Percentiles rank a stretch among this genome's conserved stretches.
Evolutionary conservation across 2,113 vertebrate genomes (phyloP).

Genomic region (Anseranas semipalmata): DNA sequence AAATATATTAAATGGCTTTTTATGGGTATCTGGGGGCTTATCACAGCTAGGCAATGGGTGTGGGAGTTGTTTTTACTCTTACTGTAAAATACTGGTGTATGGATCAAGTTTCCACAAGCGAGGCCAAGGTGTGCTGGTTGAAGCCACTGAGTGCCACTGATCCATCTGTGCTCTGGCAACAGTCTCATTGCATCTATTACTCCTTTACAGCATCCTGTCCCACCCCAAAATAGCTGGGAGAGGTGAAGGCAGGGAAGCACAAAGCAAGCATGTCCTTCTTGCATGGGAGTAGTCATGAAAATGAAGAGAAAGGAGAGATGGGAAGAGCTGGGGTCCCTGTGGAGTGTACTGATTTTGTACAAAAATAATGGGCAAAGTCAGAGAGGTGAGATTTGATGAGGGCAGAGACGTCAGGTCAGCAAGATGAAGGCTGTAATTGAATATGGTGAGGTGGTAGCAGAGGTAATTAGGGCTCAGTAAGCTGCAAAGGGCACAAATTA

Average conservation of each 20-base stretch:
- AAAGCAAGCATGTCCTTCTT: neutral
- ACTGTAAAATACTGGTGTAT: neutral
- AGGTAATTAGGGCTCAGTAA: constrained; percentile 67
- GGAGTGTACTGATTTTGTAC: neutral
- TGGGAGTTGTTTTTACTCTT: neutral
- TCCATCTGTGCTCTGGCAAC: neutral
- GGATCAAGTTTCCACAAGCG: neutral
- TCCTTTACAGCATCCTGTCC: neutral
- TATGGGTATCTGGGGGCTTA: neutral
- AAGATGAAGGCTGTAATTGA: constrained; percentile 57
- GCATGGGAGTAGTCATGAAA: neutral
- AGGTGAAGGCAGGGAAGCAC: neutral
- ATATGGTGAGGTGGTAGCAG: constrained; percentile 40
- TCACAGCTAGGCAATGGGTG: neutral
- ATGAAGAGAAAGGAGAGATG: neutral
- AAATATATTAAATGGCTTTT: neutral
- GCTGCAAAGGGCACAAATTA: constrained; percentile 64
- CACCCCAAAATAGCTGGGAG: neutral
- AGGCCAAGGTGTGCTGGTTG: neutral
- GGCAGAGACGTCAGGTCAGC: constrained; percentile 34
- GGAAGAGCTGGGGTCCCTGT: neutral
- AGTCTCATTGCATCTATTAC: neutral
- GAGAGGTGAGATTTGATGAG: constrained; percentile 66
- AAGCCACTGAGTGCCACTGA: neutral
- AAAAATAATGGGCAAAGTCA: constrained; percentile 57